phyloP scores from a whole-genome alignment of 2,797 vertebrate species.

The Darevskia mixta region DNA sequence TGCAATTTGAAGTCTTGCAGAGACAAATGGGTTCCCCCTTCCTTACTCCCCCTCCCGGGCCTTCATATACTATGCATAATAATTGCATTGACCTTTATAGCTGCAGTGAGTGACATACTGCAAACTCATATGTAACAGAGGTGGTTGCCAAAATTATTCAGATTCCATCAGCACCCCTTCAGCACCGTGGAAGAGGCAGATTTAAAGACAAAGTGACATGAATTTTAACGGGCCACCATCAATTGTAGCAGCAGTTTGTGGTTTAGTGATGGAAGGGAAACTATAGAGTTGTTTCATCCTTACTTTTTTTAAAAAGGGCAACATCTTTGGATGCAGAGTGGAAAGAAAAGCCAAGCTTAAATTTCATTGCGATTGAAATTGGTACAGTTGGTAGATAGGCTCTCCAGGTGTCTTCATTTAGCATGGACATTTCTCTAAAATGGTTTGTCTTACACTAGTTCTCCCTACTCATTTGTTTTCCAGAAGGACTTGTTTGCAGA shows the following conservation, averaged over 20 bases:
- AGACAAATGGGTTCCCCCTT: conserved; percentile 1
- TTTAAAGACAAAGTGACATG: not conserved
- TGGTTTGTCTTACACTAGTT: too few species aligned
- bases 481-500: not conserved
- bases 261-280: not conserved
- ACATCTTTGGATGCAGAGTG: not conserved
- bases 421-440: too few species aligned
- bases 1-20: not conserved
- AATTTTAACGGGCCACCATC: not conserved
- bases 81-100: conserved; percentile 41
- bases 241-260: not conserved
- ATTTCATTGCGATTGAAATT: not conserved
- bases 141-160: conserved; percentile 22
- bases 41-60: not conserved
- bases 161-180: not conserved
- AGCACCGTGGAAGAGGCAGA: not conserved
- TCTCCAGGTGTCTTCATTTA: too few species aligned
- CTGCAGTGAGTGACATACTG: conserved; percentile 14
- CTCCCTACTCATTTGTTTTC: not conserved
- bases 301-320: not conserved
- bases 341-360: not conserved
- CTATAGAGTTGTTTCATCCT: not conserved
- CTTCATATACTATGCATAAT: conserved; percentile 30
- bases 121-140: conserved; percentile 3
- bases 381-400: too few species aligned